Evolutionary conservation across 2,797 vertebrate species (phyloP).

Genomic region (Acrossocheilus wenchowensis): DNA sequence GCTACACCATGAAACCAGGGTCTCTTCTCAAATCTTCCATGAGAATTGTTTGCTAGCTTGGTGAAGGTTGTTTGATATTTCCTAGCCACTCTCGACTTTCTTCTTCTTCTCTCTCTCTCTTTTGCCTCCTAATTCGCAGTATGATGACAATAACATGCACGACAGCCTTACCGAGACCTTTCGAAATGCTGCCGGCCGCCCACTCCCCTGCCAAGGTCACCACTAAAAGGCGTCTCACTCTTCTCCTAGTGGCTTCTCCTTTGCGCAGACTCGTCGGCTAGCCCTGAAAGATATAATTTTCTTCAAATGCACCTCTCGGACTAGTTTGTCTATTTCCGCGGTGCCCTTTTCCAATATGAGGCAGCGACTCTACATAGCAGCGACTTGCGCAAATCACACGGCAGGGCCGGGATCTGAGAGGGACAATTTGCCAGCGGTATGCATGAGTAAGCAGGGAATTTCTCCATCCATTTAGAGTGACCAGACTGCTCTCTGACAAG

Average conservation of each 20-base stretch:
- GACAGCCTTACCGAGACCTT: constrained; percentile 62
- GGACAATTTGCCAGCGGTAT: constrained; percentile 81
- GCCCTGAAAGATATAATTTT: constrained; percentile 79
- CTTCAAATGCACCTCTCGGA: constrained; percentile 77
- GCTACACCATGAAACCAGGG: constrained; percentile 20
- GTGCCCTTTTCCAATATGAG: constrained; percentile 74
- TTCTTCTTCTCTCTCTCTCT: constrained; percentile 34
- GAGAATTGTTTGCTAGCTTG: constrained; percentile 52
- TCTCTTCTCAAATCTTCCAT: constrained; percentile 44
- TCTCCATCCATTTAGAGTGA: constrained; percentile 80
- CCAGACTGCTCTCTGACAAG: constrained; percentile 68
- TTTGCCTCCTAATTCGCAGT: constrained; percentile 61
- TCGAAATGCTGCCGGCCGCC: constrained; percentile 61
- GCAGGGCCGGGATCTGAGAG: constrained; percentile 72
- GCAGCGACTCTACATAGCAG: constrained; percentile 71
- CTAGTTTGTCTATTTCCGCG: constrained; percentile 69
- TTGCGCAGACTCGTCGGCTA: constrained; percentile 53
- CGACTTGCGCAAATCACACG: constrained; percentile 75
- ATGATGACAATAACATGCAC: constrained; percentile 66
- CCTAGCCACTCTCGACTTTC: constrained; percentile 16
- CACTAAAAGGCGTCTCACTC: constrained; percentile 68
- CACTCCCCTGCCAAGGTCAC: constrained; percentile 70
- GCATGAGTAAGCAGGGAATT: constrained; percentile 81
- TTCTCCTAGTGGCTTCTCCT: constrained; percentile 64
- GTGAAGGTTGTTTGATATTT: constrained; percentile 62